Conservation (phyloP, 2,113 vertebrate genomes). For the Seriola rivoliana region DNA sequence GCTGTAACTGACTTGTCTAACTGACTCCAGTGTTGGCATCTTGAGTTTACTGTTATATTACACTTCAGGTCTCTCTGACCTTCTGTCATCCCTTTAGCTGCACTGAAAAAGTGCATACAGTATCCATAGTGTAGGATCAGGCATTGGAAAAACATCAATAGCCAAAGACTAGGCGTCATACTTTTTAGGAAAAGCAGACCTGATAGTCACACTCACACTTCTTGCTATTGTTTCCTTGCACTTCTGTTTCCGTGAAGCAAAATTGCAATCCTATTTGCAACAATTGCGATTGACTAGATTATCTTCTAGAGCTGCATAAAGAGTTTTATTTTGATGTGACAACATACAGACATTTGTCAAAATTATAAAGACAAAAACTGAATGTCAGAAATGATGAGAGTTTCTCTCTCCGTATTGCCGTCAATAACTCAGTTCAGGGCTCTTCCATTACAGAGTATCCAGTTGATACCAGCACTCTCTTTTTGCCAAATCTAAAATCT, state of each 20-base stretch:
- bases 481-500: background rate
- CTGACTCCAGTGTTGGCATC: background rate
- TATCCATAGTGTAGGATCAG: background rate
- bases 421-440: background rate
- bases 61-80: background rate
- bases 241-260: background rate
- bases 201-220: background rate
- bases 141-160: background rate
- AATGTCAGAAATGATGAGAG: background rate
- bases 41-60: background rate
- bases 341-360: background rate
- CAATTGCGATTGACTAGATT: background rate
- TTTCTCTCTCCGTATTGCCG: background rate
- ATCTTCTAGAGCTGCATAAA: background rate
- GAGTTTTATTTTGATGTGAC: background rate
- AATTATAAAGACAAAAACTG: background rate
- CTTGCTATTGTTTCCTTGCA: background rate
- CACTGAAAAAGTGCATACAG: background rate
- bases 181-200: background rate
- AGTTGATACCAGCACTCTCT: background rate
- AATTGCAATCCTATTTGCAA: background rate
- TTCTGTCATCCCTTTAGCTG: background rate
- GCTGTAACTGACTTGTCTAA: conserved; percentile 6
- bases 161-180: background rate
- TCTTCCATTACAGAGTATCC: background rate